These are phyloP conservation scores for Micrasema longulum DNA, from an alignment of 1,140 invertebrate genomes.

Conservation along the genomic window DNA sequence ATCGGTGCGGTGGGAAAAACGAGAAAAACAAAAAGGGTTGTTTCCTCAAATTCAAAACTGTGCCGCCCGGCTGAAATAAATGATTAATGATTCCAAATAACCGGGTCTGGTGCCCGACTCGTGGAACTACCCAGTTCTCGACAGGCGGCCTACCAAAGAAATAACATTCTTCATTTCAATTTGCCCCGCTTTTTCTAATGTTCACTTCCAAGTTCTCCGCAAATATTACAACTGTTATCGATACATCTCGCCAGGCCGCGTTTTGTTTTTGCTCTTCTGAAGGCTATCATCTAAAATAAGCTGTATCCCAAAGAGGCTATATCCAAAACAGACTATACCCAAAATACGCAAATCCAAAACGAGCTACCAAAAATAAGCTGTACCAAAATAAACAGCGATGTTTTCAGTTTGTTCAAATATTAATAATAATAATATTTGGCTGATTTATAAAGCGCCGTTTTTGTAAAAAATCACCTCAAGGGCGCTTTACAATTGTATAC, in stretches of 20 bases:
- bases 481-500: too few relatives aligned
- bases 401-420: too few relatives aligned
- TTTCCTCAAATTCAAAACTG: slow-evolving; percentile 51
- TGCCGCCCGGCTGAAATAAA: slow-evolving; percentile 44
- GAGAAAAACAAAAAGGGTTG: slow-evolving; percentile 49
- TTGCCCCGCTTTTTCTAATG: slow-evolving; percentile 17
- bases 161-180: slow-evolving; percentile 34
- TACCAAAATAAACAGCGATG: too few relatives aligned
- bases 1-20: slow-evolving; percentile 24
- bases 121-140: slow-evolving; percentile 12
- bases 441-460: too few relatives aligned
- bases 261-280: slow-evolving; percentile 41
- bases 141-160: background rate
- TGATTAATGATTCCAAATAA: slow-evolving; percentile 52
- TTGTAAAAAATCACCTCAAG: too few relatives aligned
- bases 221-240: slow-evolving; percentile 47
- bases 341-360: too few relatives aligned
- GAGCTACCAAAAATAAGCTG: too few relatives aligned
- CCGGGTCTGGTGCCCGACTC: slow-evolving; percentile 37
- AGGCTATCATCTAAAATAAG: slow-evolving; percentile 17
- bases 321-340: too few relatives aligned
- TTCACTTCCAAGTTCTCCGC: slow-evolving; percentile 35
- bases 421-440: too few relatives aligned
- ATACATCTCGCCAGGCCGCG: slow-evolving; percentile 16
- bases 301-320: background rate